These are phyloP conservation scores for Eueides isabella DNA, from an alignment of 1,140 invertebrate genomes.

Conservation along the genomic window DNA sequence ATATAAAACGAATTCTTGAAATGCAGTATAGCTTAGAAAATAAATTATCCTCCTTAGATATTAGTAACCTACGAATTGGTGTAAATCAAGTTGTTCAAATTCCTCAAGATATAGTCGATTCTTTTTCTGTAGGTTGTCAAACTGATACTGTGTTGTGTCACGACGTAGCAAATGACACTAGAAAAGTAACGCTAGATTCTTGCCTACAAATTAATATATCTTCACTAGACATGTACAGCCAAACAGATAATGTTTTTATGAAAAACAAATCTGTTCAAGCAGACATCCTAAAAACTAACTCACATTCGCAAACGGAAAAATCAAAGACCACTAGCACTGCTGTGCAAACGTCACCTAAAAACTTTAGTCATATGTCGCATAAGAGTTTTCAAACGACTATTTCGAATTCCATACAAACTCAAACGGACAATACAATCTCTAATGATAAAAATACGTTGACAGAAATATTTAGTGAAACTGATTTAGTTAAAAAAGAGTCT, in stretches of 20 bases:
- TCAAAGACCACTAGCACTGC: constrained; percentile 51
- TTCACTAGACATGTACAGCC: constrained; percentile 62
- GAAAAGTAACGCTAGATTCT: constrained; percentile 66
- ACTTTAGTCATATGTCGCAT: constrained; percentile 48
- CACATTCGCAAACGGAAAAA: constrained; percentile 64
- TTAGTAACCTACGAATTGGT: constrained; percentile 62
- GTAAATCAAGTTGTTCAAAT: constrained; percentile 68
- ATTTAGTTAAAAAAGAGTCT: constrained; percentile 46
- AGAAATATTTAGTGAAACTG: constrained; percentile 19
- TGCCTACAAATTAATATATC: constrained; percentile 61
- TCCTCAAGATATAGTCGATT: constrained; percentile 59
- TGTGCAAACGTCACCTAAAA: constrained; percentile 53
- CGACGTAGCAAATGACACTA: constrained; percentile 71
- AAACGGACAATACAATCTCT: constrained; percentile 36
- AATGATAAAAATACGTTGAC: constrained; percentile 37
- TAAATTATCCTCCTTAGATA: constrained; percentile 67
- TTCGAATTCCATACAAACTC: constrained; percentile 1
- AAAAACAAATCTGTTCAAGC: constrained; percentile 72
- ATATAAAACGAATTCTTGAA: constrained; percentile 65
- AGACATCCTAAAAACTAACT: constrained; percentile 47
- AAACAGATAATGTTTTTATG: constrained; percentile 66
- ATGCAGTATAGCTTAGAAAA: constrained; percentile 75
- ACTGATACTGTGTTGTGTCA: constrained; percentile 70
- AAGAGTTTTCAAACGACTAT: constrained; percentile 49
- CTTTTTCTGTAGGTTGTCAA: constrained; percentile 72